Base-by-base conservation (phyloP, 53 echinoderm and acorn worm genomes). In the Echinometra lucunter region DNA sequence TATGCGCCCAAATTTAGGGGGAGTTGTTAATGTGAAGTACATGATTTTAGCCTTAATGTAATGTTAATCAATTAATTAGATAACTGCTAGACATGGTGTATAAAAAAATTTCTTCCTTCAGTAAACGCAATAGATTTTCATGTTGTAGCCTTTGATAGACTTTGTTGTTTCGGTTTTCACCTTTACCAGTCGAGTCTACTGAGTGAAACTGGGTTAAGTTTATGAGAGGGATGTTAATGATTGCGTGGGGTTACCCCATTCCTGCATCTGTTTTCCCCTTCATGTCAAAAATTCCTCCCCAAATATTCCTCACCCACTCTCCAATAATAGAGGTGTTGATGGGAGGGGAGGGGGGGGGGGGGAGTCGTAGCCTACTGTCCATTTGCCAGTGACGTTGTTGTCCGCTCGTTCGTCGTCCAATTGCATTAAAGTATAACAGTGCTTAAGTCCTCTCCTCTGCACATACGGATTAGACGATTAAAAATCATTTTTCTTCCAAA, bases 281-380 rank as follows among this genome's bases (percentile, higher is more conserved):
- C 85, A 85, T 85, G 85, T 85, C 85, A 47, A 49, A 45, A 80
- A 85, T 85, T 85, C 85, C 16, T 85, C 49, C 28, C 85, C 37
- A 28, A 49, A n/a, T 28, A 85, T 85, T 49, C 85, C 85, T 85
- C 28, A 85, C 85, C 85, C 85, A 85, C 85, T 85, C 85, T n/a
- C 85, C 13, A 49, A 85, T 85, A 85, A 85, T 85, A 85, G 30
- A 85, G 85, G 85, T 85, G 85, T 85, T 85, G 85, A 85, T 85
- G 23, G n/a, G 47, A 13, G n/a, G 28, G 81, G 44, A 23, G 38
- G 44, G 44, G 40, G 53, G 53, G 53, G 53, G 53, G 53, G 81
- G 81, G 40, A 32, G 81, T 85, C 85, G 47, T 49, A 47, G 21
- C 85, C 13, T 49, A 10, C 8, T 47, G 45, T 4, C 85, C 27